Base-by-base conservation (phyloP, 2,113 vertebrate species). In the Macquaria ambigua region DNA sequence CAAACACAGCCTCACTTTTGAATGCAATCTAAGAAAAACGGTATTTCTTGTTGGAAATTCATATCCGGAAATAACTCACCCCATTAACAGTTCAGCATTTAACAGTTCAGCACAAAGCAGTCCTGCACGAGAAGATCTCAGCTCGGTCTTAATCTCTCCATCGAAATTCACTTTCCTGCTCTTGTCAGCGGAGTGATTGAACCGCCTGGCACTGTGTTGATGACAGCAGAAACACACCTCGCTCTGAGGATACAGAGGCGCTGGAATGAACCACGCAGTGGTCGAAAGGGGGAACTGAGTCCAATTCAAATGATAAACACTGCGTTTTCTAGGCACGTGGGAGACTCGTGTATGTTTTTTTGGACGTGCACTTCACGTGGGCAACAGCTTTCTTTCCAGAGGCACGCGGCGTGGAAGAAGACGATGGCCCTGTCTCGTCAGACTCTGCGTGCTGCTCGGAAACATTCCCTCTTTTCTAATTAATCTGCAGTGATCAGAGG, bases 261-360 rank as follows among this genome's bases (percentile, higher is more conserved):
- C 82, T 76, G 93, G 94, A 93, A 91, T 79, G 86, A 93, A 93
- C 92, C 94, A 93, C 84, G 2, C 59, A 15, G 77, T 23, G 67
- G 41, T 74, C 53, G 31, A 74, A 37, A 78, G 80, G 77, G 83
- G 91, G 87, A 43, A 41, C 56, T 46, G 82, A 80, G 73, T 77
- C 72, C 71, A 64, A 20, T 16, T 63, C 74, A 18, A 5, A 56
- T n/a, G 5, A 50, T 39, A 67, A 77, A 85, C 84, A 56, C 55
- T 52, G 84, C 78, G 69, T 82, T 83, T 89, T 71, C 61, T 53
- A 11, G 20, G 37, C 66, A 34, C 21, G 63, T 23, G 68, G 28
- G 70, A 48, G 43, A 39, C 59, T 8, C 10, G 31, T 9, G 52
- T 2, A 34, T n/a, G 31, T 18, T 50, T 18, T 61, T 28, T 25